These are phyloP conservation scores for Globodera ellingtonae DNA, from an alignment of 1,140 invertebrate genomes.

Conservation along the genomic window DNA sequence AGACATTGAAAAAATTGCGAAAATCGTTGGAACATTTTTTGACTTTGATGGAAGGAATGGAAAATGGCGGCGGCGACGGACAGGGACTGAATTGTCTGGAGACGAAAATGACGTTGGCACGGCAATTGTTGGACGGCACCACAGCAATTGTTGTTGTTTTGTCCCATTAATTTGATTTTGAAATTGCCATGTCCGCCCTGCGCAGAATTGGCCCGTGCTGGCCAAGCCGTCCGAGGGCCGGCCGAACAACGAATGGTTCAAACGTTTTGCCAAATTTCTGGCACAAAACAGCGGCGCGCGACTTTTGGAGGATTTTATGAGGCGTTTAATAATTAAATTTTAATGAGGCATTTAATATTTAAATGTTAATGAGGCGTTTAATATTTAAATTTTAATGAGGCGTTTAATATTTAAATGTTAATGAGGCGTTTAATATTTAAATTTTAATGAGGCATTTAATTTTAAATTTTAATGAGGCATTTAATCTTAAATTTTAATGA, in stretches of 20 bases:
- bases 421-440: too few species aligned
- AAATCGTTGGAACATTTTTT: not conserved
- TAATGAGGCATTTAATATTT: too few species aligned
- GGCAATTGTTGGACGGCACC: conserved; percentile 8
- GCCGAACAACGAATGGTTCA: conserved; percentile 13
- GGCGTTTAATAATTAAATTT: conserved; percentile 22
- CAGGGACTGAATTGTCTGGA: not conserved
- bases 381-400: too few species aligned
- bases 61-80: not conserved
- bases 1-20: not conserved
- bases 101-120: not conserved
- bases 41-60: not conserved
- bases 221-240: not conserved
- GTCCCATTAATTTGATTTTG: conserved; percentile 13
- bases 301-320: conserved; percentile 30
- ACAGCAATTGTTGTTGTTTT: not conserved
- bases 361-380: too few species aligned
- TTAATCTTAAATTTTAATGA: too few species aligned
- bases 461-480: too few species aligned
- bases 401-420: too few species aligned
- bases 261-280: conserved; percentile 24
- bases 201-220: conserved; percentile 13
- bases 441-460: too few species aligned
- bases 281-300: not conserved
- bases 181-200: not conserved